Conservation (phyloP, 1,140 invertebrate genomes). For the Oryzaephilus surinamensis region DNA sequence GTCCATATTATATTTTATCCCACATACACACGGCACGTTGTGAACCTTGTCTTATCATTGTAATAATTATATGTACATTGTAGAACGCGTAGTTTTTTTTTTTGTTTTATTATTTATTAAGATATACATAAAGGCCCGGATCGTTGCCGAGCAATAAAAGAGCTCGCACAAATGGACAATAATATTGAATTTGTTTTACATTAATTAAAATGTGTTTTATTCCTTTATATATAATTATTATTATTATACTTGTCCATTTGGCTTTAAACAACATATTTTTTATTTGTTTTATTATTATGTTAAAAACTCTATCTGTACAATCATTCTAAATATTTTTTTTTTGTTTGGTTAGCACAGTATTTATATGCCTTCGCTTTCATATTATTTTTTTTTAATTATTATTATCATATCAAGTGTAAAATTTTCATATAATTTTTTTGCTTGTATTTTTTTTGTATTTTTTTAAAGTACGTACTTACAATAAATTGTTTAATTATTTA, state of each 20-base stretch:
- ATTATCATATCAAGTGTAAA: slow-evolving; percentile 38
- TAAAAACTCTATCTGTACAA: slow-evolving; percentile 42
- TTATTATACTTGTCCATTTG: slow-evolving; percentile 35
- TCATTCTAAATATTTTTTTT: slow-evolving; percentile 27
- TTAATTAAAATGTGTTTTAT: too few relatives aligned
- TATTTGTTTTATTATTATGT: slow-evolving; percentile 27
- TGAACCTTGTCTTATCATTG: slow-evolving; percentile 65
- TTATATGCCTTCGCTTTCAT: slow-evolving; percentile 30
- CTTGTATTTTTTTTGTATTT: too few relatives aligned
- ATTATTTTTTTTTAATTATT: slow-evolving; percentile 10
- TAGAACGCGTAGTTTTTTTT: slow-evolving; percentile 49
- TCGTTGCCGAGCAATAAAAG: slow-evolving; percentile 19
- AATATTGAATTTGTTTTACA: not conserved
- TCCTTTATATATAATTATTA: slow-evolving; percentile 34
- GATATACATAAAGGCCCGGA: slow-evolving; percentile 42
- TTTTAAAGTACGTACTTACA: slow-evolving; percentile 38
- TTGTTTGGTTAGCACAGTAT: slow-evolving; percentile 11
- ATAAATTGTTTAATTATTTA: slow-evolving; percentile 29
- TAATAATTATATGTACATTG: slow-evolving; percentile 50
- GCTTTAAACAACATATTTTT: slow-evolving; percentile 32
- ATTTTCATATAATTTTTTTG: too few relatives aligned
- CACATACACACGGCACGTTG: slow-evolving; percentile 77
- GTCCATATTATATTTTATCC: slow-evolving; percentile 75
- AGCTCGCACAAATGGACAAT: slow-evolving; percentile 4
- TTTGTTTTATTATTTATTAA: slow-evolving; percentile 16